Percentiles rank a stretch among this genome's conserved stretches.
phyloP scores from a whole-genome alignment of 1,140 invertebrate species.

The Drosophila arizonae region DNA sequence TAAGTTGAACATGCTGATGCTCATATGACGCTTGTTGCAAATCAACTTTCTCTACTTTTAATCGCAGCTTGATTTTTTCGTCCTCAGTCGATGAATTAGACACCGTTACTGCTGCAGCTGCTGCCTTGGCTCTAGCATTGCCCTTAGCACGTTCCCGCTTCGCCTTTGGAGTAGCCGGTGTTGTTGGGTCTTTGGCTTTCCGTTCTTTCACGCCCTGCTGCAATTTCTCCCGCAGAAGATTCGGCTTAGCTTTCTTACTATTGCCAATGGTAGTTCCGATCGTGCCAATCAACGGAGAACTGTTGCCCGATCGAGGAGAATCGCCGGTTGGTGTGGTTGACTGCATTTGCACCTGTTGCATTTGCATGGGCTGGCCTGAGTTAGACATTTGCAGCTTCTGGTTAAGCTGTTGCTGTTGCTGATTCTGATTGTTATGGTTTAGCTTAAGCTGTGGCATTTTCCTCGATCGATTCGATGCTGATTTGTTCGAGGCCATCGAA shows the following conservation, averaged over 20 bases:
- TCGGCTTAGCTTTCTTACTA: conserved; percentile 70
- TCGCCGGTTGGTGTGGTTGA: conserved; percentile 27
- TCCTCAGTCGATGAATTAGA: conserved; percentile 30
- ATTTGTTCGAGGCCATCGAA: conserved; percentile 76
- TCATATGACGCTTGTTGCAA: conserved; percentile 89
- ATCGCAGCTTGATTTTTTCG: conserved; percentile 92
- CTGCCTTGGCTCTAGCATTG: conserved; percentile 77
- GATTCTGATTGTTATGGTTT: conserved; percentile 49
- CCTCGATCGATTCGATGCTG: conserved; percentile 64
- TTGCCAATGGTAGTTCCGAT: conserved; percentile 3
- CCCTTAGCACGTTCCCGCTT: conserved; percentile 80
- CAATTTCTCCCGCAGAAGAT: conserved; percentile 74
- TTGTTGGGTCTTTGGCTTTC: conserved; percentile 56
- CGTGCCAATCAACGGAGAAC: conserved; percentile 55
- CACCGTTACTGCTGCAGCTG: conserved; percentile 82
- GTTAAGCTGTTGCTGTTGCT: conserved; percentile 21
- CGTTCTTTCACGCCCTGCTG: conserved; percentile 82
- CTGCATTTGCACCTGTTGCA: conserved; percentile 57
- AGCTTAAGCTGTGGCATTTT: conserved; percentile 54
- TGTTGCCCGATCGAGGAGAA: conserved; percentile 62
- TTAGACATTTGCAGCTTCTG: conserved; percentile 21
- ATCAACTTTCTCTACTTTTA: conserved; percentile 92
- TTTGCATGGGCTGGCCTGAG: conserved; percentile 23
- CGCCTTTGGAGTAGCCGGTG: conserved; percentile 52
- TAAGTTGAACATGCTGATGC: conserved; percentile 73